Percentiles rank a stretch among this genome's conserved stretches.
These are phyloP conservation scores for Ctenoplectra terminalis DNA, from an alignment of 1,140 invertebrate species.

Conservation along the genomic window DNA sequence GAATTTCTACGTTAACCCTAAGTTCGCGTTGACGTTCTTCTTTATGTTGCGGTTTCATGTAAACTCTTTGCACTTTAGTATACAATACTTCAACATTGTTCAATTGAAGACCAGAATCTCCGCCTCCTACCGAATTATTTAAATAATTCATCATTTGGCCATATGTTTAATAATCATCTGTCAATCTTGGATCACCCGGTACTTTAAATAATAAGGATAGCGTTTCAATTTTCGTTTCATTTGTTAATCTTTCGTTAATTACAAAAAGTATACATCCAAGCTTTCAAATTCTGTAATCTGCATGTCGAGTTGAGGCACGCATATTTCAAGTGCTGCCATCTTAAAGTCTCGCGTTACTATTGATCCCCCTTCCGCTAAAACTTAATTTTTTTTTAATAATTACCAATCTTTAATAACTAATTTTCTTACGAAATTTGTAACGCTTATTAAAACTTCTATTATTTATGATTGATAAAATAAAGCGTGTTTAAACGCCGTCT, in stretches of 20 bases:
- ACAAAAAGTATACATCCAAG: slow-evolving; percentile 28
- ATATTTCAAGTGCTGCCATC: slow-evolving; percentile 61
- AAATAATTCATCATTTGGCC: slow-evolving; percentile 76
- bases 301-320: slow-evolving; percentile 58
- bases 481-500: background rate
- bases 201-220: slow-evolving; percentile 4
- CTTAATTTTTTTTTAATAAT: background rate
- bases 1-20: slow-evolving; percentile 80
- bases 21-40: slow-evolving; percentile 81
- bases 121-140: slow-evolving; percentile 70
- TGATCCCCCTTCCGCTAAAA: background rate
- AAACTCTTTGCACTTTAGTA: slow-evolving; percentile 81
- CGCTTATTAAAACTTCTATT: background rate
- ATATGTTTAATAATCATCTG: slow-evolving; percentile 46
- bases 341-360: slow-evolving; percentile 51
- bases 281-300: slow-evolving; percentile 58
- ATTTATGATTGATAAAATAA: background rate
- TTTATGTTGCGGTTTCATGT: slow-evolving; percentile 78
- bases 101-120: slow-evolving; percentile 75
- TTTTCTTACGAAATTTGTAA: background rate
- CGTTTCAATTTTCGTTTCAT: slow-evolving; percentile 58
- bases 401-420: background rate
- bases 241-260: slow-evolving; percentile 55
- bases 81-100: slow-evolving; percentile 82
- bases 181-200: slow-evolving; percentile 22